These are phyloP conservation scores for Sandelia bainsii DNA, from an alignment of 2,797 vertebrate species.

Conservation along the genomic window DNA sequence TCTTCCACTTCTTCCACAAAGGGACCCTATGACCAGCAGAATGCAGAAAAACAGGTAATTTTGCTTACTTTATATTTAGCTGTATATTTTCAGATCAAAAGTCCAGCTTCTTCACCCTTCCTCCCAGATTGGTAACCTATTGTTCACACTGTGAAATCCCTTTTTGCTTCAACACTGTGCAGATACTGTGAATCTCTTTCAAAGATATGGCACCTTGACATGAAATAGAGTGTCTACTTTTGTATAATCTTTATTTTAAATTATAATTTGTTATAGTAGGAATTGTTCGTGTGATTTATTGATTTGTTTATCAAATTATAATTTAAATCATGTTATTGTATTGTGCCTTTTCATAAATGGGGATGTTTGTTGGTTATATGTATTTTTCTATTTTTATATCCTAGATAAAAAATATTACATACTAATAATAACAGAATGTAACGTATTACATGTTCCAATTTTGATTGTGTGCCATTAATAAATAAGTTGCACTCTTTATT, in stretches of 20 bases:
- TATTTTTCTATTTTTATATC: too few relatives aligned
- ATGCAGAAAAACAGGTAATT: too few relatives aligned
- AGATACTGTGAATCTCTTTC: neutral
- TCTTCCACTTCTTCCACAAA: too few relatives aligned
- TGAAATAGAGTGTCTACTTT: too few relatives aligned
- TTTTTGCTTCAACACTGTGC: neutral
- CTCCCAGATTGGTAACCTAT: neutral
- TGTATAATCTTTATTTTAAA: too few relatives aligned
- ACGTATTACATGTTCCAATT: conserved; percentile 26
- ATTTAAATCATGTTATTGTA: neutral
- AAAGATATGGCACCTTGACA: neutral
- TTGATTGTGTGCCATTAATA: conserved; percentile 48
- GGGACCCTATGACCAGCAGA: too few relatives aligned
- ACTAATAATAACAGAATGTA: conserved; percentile 4
- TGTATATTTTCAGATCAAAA: conserved; percentile 4
- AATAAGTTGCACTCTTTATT: conserved; percentile 67
- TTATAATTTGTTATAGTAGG: too few relatives aligned
- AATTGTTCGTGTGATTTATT: neutral
- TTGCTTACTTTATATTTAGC: too few relatives aligned
- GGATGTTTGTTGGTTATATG: too few relatives aligned
- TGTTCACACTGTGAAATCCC: neutral
- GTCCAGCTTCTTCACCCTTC: conserved; percentile 7
- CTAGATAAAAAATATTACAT: too few relatives aligned
- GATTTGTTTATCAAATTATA: too few relatives aligned
- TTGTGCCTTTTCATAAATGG: too few relatives aligned